Percentiles rank a stretch among this genome's conserved stretches.
Evolutionary conservation across 2,113 vertebrate species (phyloP).

Genomic region (Gobiocypris rarus): DNA sequence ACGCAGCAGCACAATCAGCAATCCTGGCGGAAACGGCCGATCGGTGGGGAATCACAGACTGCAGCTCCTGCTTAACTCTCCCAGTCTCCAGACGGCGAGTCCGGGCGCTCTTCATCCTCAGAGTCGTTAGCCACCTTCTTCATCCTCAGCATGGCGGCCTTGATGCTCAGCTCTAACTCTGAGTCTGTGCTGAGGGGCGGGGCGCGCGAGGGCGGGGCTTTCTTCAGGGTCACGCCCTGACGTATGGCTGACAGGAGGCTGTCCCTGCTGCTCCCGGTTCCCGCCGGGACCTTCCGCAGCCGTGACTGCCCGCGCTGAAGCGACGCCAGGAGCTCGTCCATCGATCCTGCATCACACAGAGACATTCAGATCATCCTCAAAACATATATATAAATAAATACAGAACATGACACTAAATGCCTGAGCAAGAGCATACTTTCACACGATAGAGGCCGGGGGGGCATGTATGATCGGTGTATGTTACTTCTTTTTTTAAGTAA

Average conservation of each 20-base stretch:
- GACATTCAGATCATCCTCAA: not conserved
- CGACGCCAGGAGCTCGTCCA: slow-evolving; percentile 94
- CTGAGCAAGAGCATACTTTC: too few relatives aligned
- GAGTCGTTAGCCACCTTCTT: slow-evolving; percentile 90
- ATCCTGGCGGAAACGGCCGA: not conserved
- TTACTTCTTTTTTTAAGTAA: too few relatives aligned
- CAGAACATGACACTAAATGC: too few relatives aligned
- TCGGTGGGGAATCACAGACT: not conserved
- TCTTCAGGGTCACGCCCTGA: slow-evolving; percentile 88
- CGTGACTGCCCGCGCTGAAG: slow-evolving; percentile 78
- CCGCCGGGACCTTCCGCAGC: slow-evolving; percentile 73
- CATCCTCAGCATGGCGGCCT: slow-evolving; percentile 92
- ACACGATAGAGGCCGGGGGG: too few relatives aligned
- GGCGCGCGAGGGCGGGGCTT: slow-evolving; percentile 69
- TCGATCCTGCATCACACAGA: slow-evolving; percentile 77
- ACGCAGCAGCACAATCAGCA: too few relatives aligned
- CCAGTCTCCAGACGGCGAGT: slow-evolving; percentile 76
- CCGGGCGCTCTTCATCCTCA: slow-evolving; percentile 77
- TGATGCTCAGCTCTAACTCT: slow-evolving; percentile 90
- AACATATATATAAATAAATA: too few relatives aligned
- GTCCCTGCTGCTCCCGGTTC: slow-evolving; percentile 63
- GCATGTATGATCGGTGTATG: too few relatives aligned
- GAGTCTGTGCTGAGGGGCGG: slow-evolving; percentile 56
- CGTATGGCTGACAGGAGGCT: slow-evolving; percentile 86
- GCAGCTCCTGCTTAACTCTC: slow-evolving; percentile 60